Base-by-base conservation (phyloP, 2,113 vertebrate species). In the Cyanocitta stelleri region DNA sequence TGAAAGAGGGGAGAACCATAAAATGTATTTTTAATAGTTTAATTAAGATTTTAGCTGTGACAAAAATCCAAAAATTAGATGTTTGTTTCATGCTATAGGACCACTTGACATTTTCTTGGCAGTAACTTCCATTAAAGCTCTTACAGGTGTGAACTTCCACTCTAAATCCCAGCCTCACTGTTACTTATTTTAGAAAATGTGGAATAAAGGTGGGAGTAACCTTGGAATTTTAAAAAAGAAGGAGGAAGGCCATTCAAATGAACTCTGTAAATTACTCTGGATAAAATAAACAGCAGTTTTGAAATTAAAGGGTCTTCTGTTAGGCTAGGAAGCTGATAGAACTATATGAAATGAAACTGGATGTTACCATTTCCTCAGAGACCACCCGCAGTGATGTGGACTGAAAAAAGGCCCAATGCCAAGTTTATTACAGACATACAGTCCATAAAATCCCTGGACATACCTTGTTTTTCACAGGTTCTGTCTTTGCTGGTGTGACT, bases 381-480 rank as follows among this genome's bases (percentile, higher is more conserved):
- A 72, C 9, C 32, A 80, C 19, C 41, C 24, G 33, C 29, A 72
- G 30, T 24, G 26, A 61, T 13, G 21, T 35, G 22, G 48, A 44
- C 3, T 51, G 39, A 91, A 80, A 44, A 68, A 90, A 33, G 0
- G 1, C 30, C 10, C 44, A 51, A 26, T 19, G 10, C 27, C 48
- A 93, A 67, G 9, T 37, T 90, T 23, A 41, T 55, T 72, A 68
- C 1, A 87, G 66, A 86, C 48, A 62, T 20, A 63, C 12, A 63
- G 33, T 15, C n/a, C 68, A 35, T 15, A 90, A 93, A 69, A 48
- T 54, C 26, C 9, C 43, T 27, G 46, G 58, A 85, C 73, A 69
- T 97, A 97, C 96, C 97, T 98, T 97, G 98, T 98, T 99, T 94
- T 99, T 99, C 88, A 95, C 98, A 52, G 98, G 97, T 11, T 99